Evolutionary conservation across 2,888 invertebrate species (phyloP), one percentile per base, ranked within the genome.

Genomic region (Mallateleia sp.): DNA sequence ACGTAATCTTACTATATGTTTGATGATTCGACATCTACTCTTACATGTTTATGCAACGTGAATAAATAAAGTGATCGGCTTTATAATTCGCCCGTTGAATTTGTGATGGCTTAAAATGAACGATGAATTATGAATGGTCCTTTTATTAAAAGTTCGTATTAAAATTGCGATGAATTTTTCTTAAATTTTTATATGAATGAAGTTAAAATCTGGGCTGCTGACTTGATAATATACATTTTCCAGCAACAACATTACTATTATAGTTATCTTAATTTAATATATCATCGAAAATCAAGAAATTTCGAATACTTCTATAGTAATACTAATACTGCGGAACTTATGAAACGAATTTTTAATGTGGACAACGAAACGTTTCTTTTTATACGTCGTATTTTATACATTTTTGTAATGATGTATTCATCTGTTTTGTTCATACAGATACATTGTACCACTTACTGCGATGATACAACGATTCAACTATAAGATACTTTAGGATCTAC

Each of bases 401-500:
- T 20, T 24, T 62, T 62, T 62, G 45, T 32, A 72, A 45, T 20
- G 42, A 8, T 20, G 14, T 15, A 45, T 45, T 34, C 15, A 14
- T 58, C 20, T 14, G 9, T 9, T 58, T 50, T 20, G 34, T 15
- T 74, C 24, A 62, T 32, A 34, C 47, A 32, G 5, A 47, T 62
- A 32, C 18, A 28, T n/a, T 25, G 34, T 50, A 58, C 50, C 9
- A 67, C 47, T 69, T 18, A 50, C 78, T 50, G 20, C 24, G 60
- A 79, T 45, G 62, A 79, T 71, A 79, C 78, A 69, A 79, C 79
- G 71, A 79, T 71, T 34, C 14, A n/a, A 66, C 7, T 72, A n/a
- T 38, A 62, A 52, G n/a, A 60, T 38, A 58, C 58, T 45, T 58
- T 20, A 28, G 28, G 28, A 28, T 28, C 25, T 18, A 24, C 18